Base-by-base conservation (phyloP, 2,888 invertebrate genomes). In the Lasioglossum leucozonium region DNA sequence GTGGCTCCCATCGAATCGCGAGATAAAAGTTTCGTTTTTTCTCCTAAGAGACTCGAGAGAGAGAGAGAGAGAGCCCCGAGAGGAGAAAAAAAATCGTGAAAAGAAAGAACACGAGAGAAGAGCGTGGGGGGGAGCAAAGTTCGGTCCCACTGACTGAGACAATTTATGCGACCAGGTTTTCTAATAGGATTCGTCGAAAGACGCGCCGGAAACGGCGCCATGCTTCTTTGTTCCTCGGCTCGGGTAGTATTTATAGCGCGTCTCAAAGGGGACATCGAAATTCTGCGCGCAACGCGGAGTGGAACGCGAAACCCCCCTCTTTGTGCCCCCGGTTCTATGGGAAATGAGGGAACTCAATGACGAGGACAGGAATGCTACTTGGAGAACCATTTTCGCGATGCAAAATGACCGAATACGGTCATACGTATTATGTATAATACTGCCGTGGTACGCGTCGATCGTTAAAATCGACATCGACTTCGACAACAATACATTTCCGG, bases 231-330 rank as follows among this genome's bases (percentile, higher is more conserved):
- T 72, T 77, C 26, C 77, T 51, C 40, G 18, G 8, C 30, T 13
- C 22, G 30, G 10, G 75, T 26, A 55, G 30, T 84, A 77, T 82
- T 82, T 82, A 84, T 74, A 83, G 76, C 81, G 30, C 22, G 65
- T 6, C 75, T 75, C 67, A 67, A 81, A 81, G 77, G 79, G 65
- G 73, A 82, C 82, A 76, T 85, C 82, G 85, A 87, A 89, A 87
- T 90, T 89, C 86, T 75, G 72, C 65, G 77, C 79, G 89, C 79
- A 79, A 86, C 82, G 84, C 84, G 89, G 89, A 85, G 84, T 84
- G 89, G 89, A 85, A 89, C 79, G 87, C 84, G 87, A 89, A 87
- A 78, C 79, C 76, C 44, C 30, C 30, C 62, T 30, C 34, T 34
- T 34, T 18, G 18, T 22, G 65, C 22, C 34, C 26, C 62, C 62